These are phyloP conservation scores for Emys orbicularis DNA, from an alignment of 2,797 vertebrate species.

Conservation along the genomic window DNA sequence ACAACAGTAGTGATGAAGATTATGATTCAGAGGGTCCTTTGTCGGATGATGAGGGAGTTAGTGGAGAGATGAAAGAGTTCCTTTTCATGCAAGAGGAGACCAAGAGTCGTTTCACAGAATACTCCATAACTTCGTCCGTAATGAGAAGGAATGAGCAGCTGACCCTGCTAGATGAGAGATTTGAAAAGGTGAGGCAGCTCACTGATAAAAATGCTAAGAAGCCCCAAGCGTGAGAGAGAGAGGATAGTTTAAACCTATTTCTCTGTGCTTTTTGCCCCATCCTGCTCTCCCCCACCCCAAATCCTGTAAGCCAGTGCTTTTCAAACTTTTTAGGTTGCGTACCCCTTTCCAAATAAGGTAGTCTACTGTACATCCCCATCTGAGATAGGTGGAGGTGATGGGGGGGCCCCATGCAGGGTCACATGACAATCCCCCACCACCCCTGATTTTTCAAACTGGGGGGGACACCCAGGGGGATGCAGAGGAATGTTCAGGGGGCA, in stretches of 20 bases:
- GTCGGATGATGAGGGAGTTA: constrained; percentile 75
- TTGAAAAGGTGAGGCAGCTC: constrained; percentile 89
- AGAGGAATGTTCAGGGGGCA: background rate
- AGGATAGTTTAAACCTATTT: background rate
- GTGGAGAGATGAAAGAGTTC: constrained; percentile 73
- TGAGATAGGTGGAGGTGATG: background rate
- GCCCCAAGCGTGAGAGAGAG: background rate
- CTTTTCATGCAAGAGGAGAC: constrained; percentile 94
- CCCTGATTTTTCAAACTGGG: background rate
- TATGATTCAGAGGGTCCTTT: constrained; percentile 83
- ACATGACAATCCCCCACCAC: no score
- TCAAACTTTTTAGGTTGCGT: background rate
- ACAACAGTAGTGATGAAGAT: constrained; percentile 54
- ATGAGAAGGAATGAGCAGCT: constrained; percentile 96
- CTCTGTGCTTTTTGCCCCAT: background rate
- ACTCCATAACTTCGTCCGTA: constrained; percentile 94
- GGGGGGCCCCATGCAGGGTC: no score
- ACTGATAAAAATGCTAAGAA: background rate
- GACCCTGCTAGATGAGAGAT: constrained; percentile 93
- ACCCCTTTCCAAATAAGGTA: background rate
- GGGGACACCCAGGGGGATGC: background rate
- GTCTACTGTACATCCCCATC: background rate
- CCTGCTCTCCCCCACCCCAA: background rate
- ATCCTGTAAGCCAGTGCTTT: background rate
- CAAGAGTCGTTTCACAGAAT: constrained; percentile 95